Evolutionary conservation across 2,113 vertebrate species (phyloP).

Genomic region (Thryonomys swinderianus): DNA sequence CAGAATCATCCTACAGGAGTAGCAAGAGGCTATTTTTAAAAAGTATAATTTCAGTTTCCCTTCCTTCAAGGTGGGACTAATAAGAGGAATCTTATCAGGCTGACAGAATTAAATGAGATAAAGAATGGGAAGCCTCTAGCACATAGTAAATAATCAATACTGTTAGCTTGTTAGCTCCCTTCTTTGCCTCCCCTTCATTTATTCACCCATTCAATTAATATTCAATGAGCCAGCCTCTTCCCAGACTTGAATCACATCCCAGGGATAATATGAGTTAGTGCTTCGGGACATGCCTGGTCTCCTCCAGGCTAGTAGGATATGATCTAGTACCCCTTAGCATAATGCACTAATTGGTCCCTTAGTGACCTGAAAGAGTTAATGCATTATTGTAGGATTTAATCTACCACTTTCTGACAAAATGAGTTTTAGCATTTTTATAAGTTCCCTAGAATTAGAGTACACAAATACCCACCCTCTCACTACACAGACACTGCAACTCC

Average conservation of each 20-base stretch:
- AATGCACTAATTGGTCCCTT: conserved; percentile 78
- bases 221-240: conserved; percentile 71
- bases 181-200: conserved; percentile 64
- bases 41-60: conserved; percentile 22
- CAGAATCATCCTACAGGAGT: neutral
- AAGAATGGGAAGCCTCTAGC: conserved; percentile 51
- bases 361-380: conserved; percentile 80
- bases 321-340: conserved; percentile 69
- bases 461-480: neutral
- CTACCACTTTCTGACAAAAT: conserved; percentile 72
- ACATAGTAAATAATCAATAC: conserved; percentile 71
- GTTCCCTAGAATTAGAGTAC: conserved; percentile 35
- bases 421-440: conserved; percentile 61
- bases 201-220: conserved; percentile 79
- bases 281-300: conserved; percentile 56
- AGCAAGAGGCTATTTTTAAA: neutral
- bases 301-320: conserved; percentile 67
- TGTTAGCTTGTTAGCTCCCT: conserved; percentile 68
- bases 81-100: neutral
- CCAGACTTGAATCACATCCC: conserved; percentile 75
- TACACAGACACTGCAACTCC: neutral
- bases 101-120: conserved; percentile 66
- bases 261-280: conserved; percentile 69
- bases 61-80: conserved; percentile 26
- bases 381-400: conserved; percentile 66